phyloP scores from a whole-genome alignment of 2,797 vertebrate species.

The Eulemur coronatus region DNA sequence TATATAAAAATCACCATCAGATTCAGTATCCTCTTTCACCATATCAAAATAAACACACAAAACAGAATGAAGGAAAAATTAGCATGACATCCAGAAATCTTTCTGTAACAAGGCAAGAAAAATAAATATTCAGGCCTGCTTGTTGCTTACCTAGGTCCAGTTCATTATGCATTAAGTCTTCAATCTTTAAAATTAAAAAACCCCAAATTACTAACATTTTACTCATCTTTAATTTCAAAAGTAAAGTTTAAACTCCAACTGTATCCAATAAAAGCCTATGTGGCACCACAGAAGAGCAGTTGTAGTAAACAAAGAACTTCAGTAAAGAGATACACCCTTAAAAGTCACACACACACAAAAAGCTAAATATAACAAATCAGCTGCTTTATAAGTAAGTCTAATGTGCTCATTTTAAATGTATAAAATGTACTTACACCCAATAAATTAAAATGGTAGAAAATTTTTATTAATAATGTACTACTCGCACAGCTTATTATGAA shows the following conservation, averaged over 20 bases:
- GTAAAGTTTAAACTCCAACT: background rate
- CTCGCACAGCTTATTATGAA: background rate
- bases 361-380: slow-evolving; percentile 11
- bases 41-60: background rate
- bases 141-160: background rate
- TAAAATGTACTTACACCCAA: background rate
- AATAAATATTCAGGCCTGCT: background rate
- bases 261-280: background rate
- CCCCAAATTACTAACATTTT: slow-evolving; percentile 13
- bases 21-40: background rate
- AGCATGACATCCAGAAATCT: background rate
- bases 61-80: background rate
- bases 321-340: background rate
- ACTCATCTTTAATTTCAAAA: slow-evolving; percentile 8
- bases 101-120: background rate
- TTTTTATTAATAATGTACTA: background rate
- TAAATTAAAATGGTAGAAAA: background rate
- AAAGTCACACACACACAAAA: slow-evolving; percentile 9
- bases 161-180: background rate
- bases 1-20: background rate
- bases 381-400: background rate
- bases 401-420: slow-evolving; percentile 3
- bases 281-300: background rate
- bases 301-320: background rate
- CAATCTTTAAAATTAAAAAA: background rate